Conservation (phyloP, 2,888 invertebrate genomes). For the Nomada goodeniana region DNA sequence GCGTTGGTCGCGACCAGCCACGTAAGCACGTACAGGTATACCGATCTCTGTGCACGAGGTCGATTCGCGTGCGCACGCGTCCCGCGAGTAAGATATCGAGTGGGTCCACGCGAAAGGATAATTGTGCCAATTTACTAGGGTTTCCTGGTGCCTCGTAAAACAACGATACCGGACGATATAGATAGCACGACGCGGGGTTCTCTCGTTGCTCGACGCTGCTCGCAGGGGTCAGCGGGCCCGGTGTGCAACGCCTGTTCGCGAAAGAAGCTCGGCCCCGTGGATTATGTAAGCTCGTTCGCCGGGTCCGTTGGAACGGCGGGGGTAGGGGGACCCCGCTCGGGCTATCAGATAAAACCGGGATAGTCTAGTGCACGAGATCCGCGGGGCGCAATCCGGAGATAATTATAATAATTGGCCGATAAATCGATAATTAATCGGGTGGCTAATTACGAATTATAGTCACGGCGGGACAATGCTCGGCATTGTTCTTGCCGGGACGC, state of each 20-base stretch:
- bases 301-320: slow-evolving; percentile 22
- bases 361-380: slow-evolving; percentile 62
- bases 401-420: slow-evolving; percentile 82
- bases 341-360: slow-evolving; percentile 59
- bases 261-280: slow-evolving; percentile 35
- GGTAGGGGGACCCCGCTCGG: slow-evolving; percentile 54
- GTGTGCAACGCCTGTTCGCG: slow-evolving; percentile 27
- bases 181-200: slow-evolving; percentile 19
- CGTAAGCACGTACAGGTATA: background rate
- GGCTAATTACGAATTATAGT: slow-evolving; percentile 81
- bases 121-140: slow-evolving; percentile 40
- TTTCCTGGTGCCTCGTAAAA: slow-evolving; percentile 54
- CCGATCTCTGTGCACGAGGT: background rate
- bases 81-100: slow-evolving; percentile 33
- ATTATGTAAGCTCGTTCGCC: slow-evolving; percentile 34
- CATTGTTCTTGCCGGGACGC: slow-evolving; percentile 72
- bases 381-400: slow-evolving; percentile 51
- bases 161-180: slow-evolving; percentile 31
- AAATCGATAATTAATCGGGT: slow-evolving; percentile 83
- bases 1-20: slow-evolving; percentile 39
- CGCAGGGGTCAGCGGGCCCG: slow-evolving; percentile 9
- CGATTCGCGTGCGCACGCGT: slow-evolving; percentile 28
- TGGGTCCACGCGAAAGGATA: slow-evolving; percentile 25
- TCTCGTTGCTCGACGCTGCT: slow-evolving; percentile 6
- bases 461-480: slow-evolving; percentile 77